Base-by-base conservation (phyloP, 2,888 invertebrate species). In the Nomada goodeniana region DNA sequence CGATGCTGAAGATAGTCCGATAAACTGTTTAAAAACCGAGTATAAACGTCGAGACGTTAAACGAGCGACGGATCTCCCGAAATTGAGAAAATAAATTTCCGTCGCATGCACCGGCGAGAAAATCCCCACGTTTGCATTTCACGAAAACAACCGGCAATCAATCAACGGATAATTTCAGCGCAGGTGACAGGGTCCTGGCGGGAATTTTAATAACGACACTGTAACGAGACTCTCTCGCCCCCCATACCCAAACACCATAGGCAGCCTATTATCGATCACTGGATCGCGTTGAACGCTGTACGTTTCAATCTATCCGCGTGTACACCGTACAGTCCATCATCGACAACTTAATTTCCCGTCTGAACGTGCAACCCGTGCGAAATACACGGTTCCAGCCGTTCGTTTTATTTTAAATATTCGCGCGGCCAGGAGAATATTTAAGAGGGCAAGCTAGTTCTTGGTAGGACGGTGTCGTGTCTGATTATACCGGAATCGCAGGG, bases 171-270 rank as follows among this genome's bases (percentile, higher is more conserved):
- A 74, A 74, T 75, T 61, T 42, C 68, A 53, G 29, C 60, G 59
- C 60, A 44, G 52, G 67, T 42, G 59, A 74, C 68, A 74, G 59
- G 52, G 15, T 47, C 57, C 20, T 20, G 57, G 26, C 44, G 26
- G 26, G 73, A 75, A 53, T 75, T 59, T 60, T 75, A 69, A 68
- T 69, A 75, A 75, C 73, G 65, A 47, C 73, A 59, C 47, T 13
- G 57, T 65, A 50, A 73, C 65, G 36, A 65, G 73, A 11, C 67
- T 55, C 64, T 13, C 26, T 63, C 64, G 42, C 44, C 11, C 36
- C n/a, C 44, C 64, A 29, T 23, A 4, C 26, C 9, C 36, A 11
- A 44, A 44, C 44, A 36, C 23, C 69, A 52, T 60, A 50, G 42
- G 23, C 60, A 69, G 69, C 44, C 13, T 36, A 57, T 74, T 76